Evolutionary conservation across 2,113 vertebrate genomes (phyloP).

Genomic region (Rhinichthys klamathensis): DNA sequence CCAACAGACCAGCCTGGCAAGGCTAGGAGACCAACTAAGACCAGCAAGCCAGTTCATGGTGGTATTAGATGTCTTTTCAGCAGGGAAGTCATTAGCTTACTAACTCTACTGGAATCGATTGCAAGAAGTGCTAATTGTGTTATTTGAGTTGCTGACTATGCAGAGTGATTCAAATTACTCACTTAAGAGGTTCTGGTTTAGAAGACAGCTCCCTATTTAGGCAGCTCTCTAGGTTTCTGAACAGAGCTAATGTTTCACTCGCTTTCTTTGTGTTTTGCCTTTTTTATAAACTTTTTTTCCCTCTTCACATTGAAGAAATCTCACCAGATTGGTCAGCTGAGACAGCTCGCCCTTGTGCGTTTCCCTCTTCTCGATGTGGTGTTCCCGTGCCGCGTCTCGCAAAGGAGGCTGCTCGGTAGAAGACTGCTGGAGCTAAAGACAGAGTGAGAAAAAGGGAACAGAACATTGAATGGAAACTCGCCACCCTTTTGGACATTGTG

Average conservation of each 20-base stretch:
- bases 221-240: not conserved
- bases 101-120: not conserved
- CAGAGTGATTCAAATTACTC: not conserved
- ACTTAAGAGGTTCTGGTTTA: not conserved
- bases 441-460: not conserved
- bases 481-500: constrained; percentile 33
- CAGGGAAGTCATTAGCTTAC: not conserved
- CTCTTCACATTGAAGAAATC: constrained; percentile 31
- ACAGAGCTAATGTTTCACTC: not conserved
- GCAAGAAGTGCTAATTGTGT: not conserved
- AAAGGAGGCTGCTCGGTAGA: constrained; percentile 70
- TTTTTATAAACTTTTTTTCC: not conserved
- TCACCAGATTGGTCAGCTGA: constrained; percentile 79
- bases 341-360: constrained; percentile 65
- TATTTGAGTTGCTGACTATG: not conserved
- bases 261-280: not conserved
- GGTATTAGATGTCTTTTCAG: not conserved
- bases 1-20: not conserved
- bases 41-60: not conserved
- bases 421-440: constrained; percentile 70
- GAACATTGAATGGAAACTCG: constrained; percentile 28
- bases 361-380: constrained; percentile 79
- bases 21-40: not conserved
- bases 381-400: constrained; percentile 66
- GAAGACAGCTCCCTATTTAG: not conserved